Evolutionary conservation across 2,113 vertebrate genomes (phyloP), one percentile per base, ranked within the genome.

Genomic region (Petrocephalus zakoni): DNA sequence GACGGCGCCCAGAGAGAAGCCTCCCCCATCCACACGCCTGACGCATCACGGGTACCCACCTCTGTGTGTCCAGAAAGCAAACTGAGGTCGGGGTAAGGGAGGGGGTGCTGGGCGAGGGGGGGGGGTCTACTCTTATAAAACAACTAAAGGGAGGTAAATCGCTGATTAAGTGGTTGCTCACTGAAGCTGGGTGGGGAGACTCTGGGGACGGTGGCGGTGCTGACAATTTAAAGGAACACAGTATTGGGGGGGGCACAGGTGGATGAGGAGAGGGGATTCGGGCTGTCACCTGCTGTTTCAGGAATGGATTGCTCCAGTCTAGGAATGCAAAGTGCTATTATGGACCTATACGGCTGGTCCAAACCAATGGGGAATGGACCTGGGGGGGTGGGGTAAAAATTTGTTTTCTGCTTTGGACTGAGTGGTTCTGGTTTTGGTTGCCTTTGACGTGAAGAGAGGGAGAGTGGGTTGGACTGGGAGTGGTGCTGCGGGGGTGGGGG

Each of bases 31-130:
- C 61, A 9, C 13, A 17, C 11, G n/a, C 7, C 42, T 19, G 22
- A 21, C 8, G 17, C 9, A 37, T 78, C 11, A 2, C 5, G 4
- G 6, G 47, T 52, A 88, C 42, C 64, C 68, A 78, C 46, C 84
- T 81, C 17, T 51, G n/a, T 52, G 5, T 37, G 11, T 37, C 10
- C 46, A 47, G 21, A 88, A 78, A 88, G 58, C 46, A 29, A 25
- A 25, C 37, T 75, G 61, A 29, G 61, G 46, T 47, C 25, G 6
- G 25, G 81, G 49, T 72, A 21, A 15, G 56, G 89, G 52, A 29
- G 64, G n/a, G 17, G 9, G 37, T 95, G 93, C 95, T 94, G 92
- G 93, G 95, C 94, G 95, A 94, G 96, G 95, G 90, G 94, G 96
- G 94, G 95, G 93, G 21, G 19, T 21, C n/a, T 29, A 25, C 13